Evolutionary conservation across 2,113 vertebrate species (phyloP).

Genomic region (Sinocyclocheilus maitianheensis): DNA sequence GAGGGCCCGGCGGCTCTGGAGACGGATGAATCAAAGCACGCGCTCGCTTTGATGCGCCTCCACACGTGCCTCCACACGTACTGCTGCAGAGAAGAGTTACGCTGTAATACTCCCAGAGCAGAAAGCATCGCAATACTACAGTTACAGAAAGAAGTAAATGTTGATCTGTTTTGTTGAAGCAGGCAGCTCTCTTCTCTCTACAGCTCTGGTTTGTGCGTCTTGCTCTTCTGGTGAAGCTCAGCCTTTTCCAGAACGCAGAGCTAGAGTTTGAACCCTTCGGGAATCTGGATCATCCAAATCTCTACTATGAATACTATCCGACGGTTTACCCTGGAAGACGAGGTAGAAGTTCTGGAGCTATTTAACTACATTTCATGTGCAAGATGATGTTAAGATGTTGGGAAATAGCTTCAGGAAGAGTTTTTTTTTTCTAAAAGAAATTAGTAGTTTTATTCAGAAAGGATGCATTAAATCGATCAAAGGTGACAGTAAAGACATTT

Average conservation of each 20-base stretch:
- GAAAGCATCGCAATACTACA: background rate
- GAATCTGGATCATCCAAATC: slow-evolving; percentile 90
- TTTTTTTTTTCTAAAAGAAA: background rate
- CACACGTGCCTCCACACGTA: slow-evolving; percentile 29
- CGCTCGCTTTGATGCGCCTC: background rate
- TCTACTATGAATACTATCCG: slow-evolving; percentile 96
- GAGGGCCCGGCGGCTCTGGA: no score
- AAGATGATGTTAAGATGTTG: background rate
- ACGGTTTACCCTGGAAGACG: slow-evolving; percentile 89
- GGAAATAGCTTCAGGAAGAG: background rate
- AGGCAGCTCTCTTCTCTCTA: background rate
- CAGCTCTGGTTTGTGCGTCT: slow-evolving; percentile 97
- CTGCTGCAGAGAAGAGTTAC: background rate
- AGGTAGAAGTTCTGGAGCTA: slow-evolving; percentile 73
- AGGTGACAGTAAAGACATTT: background rate
- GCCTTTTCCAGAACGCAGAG: slow-evolving; percentile 93
- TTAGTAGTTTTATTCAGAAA: background rate
- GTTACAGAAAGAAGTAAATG: background rate
- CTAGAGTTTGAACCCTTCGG: slow-evolving; percentile 94
- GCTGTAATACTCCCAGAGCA: background rate
- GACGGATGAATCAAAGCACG: slow-evolving; percentile 35
- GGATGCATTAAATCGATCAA: background rate
- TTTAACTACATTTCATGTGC: background rate
- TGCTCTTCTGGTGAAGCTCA: slow-evolving; percentile 89
- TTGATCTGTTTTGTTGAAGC: background rate